A percentile compares a stretch with the other conserved stretches of the same genome.
phyloP scores from a whole-genome alignment of 2,797 vertebrate genomes.

The Darevskia mixta region DNA sequence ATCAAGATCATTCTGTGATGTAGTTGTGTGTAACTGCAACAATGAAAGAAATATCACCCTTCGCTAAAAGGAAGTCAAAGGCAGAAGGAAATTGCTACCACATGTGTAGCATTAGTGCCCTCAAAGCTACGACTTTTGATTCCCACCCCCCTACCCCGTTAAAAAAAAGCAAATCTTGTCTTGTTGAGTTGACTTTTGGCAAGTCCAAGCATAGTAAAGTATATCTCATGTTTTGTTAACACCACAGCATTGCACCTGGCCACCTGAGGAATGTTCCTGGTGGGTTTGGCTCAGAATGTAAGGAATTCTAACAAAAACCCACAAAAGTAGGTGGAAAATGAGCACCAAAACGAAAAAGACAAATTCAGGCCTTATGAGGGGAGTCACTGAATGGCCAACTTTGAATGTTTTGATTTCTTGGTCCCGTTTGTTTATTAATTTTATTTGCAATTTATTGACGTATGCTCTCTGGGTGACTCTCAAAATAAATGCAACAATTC shows the following conservation, averaged over 20 bases:
- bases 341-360: neutral
- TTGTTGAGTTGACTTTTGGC: constrained; percentile 27
- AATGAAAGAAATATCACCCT: constrained; percentile 11
- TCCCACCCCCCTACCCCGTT: too few relatives aligned
- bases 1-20: constrained; percentile 15
- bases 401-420: neutral
- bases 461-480: too few relatives aligned
- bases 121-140: constrained; percentile 41
- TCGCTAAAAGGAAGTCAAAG: constrained; percentile 12
- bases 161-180: neutral
- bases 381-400: constrained; percentile 35
- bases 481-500: too few relatives aligned
- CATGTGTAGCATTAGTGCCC: neutral
- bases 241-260: constrained; percentile 28
- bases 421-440: neutral
- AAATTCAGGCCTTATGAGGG: constrained; percentile 24
- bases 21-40: constrained; percentile 11
- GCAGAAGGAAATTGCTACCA: neutral
- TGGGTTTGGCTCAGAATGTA: constrained; percentile 24
- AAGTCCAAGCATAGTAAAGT: constrained; percentile 16
- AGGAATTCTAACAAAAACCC: neutral
- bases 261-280: constrained; percentile 30
- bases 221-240: constrained; percentile 3
- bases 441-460: too few relatives aligned
- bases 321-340: constrained; percentile 11